Evolutionary conservation across 1,140 invertebrate genomes (phyloP).

Genomic region (Macrocentrus cingulum): DNA sequence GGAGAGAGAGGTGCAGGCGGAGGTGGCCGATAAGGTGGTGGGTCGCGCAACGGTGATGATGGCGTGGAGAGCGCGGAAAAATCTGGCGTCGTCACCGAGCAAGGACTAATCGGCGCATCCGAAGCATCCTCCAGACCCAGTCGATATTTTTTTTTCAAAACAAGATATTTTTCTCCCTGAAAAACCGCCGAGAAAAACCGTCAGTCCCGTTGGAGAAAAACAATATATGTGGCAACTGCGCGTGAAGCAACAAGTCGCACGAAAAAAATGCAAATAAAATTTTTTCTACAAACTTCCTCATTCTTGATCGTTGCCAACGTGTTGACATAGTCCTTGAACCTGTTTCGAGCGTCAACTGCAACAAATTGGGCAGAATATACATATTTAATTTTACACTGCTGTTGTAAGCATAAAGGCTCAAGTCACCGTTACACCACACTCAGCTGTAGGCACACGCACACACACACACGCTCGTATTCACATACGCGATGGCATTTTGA

Average conservation of each 20-base stretch:
- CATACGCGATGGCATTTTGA: too few relatives aligned
- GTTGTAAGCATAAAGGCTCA: neutral
- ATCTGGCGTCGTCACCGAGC: conserved; percentile 40
- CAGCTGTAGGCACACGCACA: neutral
- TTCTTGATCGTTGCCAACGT: conserved; percentile 80
- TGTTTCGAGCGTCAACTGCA: conserved; percentile 78
- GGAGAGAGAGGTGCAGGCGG: conserved; percentile 59
- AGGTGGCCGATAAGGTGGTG: conserved; percentile 69
- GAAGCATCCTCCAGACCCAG: conserved; percentile 50
- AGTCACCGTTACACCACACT: conserved; percentile 11
- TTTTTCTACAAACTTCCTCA: conserved; percentile 66
- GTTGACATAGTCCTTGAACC: conserved; percentile 91
- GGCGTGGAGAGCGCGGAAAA: conserved; percentile 34
- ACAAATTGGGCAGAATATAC: conserved; percentile 39
- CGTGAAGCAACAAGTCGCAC: conserved; percentile 52
- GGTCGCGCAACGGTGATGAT: conserved; percentile 56
- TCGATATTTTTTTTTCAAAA: conserved; percentile 76
- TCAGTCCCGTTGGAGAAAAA: neutral
- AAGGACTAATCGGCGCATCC: conserved; percentile 10
- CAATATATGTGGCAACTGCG: conserved; percentile 39
- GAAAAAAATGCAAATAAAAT: conserved; percentile 24
- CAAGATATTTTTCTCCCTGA: conserved; percentile 79
- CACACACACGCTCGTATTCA: neutral
- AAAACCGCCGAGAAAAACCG: conserved; percentile 24
- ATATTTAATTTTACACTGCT: neutral